A percentile compares a stretch with the other conserved stretches of the same genome.
These are phyloP conservation scores for Ciconia stormi DNA, from an alignment of 2,113 vertebrate species.

Conservation along the genomic window DNA sequence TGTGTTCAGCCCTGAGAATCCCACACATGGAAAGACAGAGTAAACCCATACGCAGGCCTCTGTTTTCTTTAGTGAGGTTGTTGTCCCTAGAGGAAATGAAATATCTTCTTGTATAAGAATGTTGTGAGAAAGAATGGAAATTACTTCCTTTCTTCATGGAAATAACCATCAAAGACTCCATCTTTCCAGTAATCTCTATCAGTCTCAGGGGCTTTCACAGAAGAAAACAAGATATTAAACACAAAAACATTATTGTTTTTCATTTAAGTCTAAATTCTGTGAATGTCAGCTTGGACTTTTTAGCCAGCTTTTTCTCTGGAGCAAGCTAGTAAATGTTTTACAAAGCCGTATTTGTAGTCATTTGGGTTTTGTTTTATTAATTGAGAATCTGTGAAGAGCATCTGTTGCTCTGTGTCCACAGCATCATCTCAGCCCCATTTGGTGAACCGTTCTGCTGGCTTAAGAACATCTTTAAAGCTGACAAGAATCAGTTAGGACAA, in stretches of 20 bases:
- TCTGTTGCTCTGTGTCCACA: slow-evolving; percentile 12
- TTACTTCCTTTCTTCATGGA: background rate
- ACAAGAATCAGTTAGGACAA: background rate
- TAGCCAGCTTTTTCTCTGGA: background rate
- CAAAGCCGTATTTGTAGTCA: background rate
- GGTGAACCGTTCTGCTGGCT: background rate
- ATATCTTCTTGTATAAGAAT: background rate
- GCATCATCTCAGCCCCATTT: background rate
- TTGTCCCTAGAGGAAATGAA: background rate
- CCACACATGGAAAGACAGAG: background rate
- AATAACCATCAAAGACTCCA: background rate
- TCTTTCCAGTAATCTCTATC: background rate
- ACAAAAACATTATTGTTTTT: background rate
- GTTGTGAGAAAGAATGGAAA: background rate
- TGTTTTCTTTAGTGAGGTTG: background rate
- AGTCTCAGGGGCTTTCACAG: background rate
- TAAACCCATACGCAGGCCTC: background rate
- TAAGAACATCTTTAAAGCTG: background rate
- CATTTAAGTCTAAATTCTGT: background rate
- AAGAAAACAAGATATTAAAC: background rate
- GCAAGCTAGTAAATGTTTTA: background rate
- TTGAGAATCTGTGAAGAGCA: background rate
- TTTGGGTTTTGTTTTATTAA: slow-evolving; percentile 16
- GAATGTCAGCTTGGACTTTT: background rate
- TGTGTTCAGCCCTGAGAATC: background rate